These are phyloP conservation scores for Ptilodon capucinus DNA, from an alignment of 2,888 invertebrate species.

Conservation along the genomic window DNA sequence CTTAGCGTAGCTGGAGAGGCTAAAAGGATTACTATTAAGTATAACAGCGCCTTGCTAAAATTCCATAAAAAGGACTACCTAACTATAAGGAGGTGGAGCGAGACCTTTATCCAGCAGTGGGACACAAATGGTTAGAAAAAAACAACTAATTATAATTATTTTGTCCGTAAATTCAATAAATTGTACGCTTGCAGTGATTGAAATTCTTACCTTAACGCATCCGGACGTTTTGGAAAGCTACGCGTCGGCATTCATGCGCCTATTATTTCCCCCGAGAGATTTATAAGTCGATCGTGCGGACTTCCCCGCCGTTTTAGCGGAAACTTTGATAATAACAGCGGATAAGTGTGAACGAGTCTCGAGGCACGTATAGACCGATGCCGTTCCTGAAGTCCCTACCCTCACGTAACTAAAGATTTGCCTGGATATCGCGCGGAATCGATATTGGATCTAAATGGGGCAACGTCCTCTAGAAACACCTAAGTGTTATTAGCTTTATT, in stretches of 20 bases:
- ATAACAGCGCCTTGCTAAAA: too few species aligned
- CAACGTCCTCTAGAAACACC: constrained; percentile 7
- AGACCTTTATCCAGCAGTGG: too few species aligned
- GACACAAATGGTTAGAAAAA: too few species aligned
- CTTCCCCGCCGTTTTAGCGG: constrained; percentile 25
- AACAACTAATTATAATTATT: too few species aligned
- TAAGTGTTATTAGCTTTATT: background rate
- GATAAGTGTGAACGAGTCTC: constrained; percentile 30
- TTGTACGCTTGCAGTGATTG: constrained; percentile 2
- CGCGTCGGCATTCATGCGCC: constrained; percentile 27
- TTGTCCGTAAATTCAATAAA: too few species aligned
- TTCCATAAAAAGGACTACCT: too few species aligned
- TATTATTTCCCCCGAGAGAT: constrained; percentile 43
- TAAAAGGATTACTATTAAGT: too few species aligned
- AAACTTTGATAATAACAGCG: constrained; percentile 52
- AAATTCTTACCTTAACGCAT: constrained; percentile 5
- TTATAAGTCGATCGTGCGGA: constrained; percentile 46
- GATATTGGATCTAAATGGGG: constrained; percentile 23
- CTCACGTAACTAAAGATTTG: constrained; percentile 33
- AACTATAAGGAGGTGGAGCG: too few species aligned
- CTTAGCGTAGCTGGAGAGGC: too few species aligned
- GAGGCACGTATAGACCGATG: constrained; percentile 31
- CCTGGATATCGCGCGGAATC: constrained; percentile 23
- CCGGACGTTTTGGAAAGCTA: constrained; percentile 11
- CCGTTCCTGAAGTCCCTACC: constrained; percentile 10